phyloP scores from a whole-genome alignment of 2,113 vertebrate species.

The Cairina moschata region DNA sequence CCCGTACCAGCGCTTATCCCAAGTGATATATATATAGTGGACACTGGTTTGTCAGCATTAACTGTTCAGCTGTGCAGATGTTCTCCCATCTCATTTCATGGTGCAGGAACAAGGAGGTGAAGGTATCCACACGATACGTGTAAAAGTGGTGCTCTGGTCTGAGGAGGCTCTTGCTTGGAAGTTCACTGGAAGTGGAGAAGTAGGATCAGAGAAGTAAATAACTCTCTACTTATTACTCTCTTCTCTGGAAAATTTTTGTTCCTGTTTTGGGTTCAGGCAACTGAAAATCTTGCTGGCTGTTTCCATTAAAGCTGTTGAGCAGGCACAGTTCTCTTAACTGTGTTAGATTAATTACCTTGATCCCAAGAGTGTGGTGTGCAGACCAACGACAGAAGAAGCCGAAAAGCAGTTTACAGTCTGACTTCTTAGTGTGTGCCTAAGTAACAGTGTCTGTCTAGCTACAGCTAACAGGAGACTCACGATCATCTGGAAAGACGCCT shows the following conservation, averaged over 20 bases:
- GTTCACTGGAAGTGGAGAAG: background rate
- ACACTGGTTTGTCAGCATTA: background rate
- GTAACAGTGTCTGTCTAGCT: background rate
- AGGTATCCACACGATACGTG: background rate
- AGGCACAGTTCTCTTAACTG: background rate
- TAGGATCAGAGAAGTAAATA: background rate
- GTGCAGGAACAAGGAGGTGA: background rate
- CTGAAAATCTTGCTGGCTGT: background rate
- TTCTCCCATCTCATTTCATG: background rate
- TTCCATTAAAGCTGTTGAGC: background rate
- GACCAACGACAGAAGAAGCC: background rate
- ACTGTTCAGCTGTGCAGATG: background rate
- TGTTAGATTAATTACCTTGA: background rate
- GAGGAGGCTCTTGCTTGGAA: background rate
- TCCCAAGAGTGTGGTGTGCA: fast-evolving
- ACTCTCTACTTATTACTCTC: background rate
- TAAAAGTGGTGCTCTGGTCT: background rate
- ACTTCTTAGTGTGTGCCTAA: background rate
- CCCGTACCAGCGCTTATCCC: background rate
- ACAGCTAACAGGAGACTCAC: background rate
- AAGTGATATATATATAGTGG: background rate
- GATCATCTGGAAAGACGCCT: background rate
- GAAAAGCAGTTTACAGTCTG: background rate
- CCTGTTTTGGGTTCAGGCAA: background rate
- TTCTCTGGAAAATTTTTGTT: background rate